Conservation (phyloP, 2,113 vertebrate species). For the Trematomus loennbergii region DNA sequence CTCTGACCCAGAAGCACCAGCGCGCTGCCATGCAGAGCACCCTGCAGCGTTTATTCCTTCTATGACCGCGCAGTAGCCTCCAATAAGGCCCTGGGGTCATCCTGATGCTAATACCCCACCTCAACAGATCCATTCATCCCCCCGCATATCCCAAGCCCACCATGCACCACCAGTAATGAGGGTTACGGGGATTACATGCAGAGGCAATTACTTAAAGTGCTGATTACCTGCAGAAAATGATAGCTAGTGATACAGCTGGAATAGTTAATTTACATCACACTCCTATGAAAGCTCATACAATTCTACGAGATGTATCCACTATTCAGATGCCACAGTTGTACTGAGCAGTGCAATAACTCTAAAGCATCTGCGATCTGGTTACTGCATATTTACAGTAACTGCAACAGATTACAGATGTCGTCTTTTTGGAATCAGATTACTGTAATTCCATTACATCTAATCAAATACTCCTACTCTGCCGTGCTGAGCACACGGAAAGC, state of each 20-base stretch:
- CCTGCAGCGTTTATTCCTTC: slow-evolving; percentile 62
- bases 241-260: slow-evolving; percentile 29
- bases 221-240: slow-evolving; percentile 65
- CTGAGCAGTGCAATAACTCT: slow-evolving; percentile 57
- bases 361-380: slow-evolving; percentile 67
- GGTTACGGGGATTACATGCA: slow-evolving; percentile 48
- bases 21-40: slow-evolving; percentile 43
- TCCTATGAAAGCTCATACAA: slow-evolving; percentile 27
- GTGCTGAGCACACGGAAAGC: slow-evolving; percentile 56
- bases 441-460: slow-evolving; percentile 76
- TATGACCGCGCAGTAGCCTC: slow-evolving; percentile 63
- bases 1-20: slow-evolving; percentile 72
- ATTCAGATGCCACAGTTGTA: slow-evolving; percentile 46
- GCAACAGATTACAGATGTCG: slow-evolving; percentile 77
- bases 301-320: slow-evolving; percentile 18
- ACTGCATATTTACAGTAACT: slow-evolving; percentile 79
- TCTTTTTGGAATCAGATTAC: slow-evolving; percentile 77
- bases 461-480: slow-evolving; percentile 65
- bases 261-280: slow-evolving; percentile 45
- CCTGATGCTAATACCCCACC: slow-evolving; percentile 47
- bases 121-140: slow-evolving; percentile 25
- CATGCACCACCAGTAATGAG: slow-evolving; percentile 38
- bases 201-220: slow-evolving; percentile 60
- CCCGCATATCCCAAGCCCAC: slow-evolving; percentile 21
- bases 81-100: slow-evolving; percentile 59